Evolutionary conservation across 2,888 invertebrate genomes (phyloP).

Genomic region (Noctua janthina): DNA sequence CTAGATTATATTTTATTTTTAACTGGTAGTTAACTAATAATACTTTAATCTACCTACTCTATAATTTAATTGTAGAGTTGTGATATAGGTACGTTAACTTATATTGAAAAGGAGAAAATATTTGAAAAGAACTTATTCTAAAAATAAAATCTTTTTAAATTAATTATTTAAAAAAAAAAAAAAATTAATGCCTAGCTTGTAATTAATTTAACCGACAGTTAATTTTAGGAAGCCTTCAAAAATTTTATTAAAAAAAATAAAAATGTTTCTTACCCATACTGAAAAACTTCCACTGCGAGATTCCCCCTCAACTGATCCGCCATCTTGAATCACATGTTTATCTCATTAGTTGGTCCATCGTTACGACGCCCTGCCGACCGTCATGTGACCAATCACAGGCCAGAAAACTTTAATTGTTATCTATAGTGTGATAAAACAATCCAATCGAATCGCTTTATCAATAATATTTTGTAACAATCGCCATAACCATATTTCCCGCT

Average conservation of each 20-base stretch:
- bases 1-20: background rate
- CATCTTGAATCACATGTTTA: conserved; percentile 89
- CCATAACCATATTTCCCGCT: conserved; percentile 69
- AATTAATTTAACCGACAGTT: background rate
- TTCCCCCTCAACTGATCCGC: conserved; percentile 81
- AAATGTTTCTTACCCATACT: conserved; percentile 76
- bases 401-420: conserved; percentile 73
- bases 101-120: background rate
- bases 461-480: conserved; percentile 52
- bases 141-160: no score
- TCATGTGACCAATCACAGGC: conserved; percentile 87
- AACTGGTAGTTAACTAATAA: background rate
- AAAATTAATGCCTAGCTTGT: no score
- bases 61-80: background rate
- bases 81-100: background rate
- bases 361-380: conserved; percentile 74
- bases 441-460: conserved; percentile 70
- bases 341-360: conserved; percentile 77
- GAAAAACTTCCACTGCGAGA: conserved; percentile 69
- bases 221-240: background rate
- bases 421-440: conserved; percentile 69
- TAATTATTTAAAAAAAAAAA: no score
- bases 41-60: no score
- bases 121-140: background rate
- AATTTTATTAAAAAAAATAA: conserved; percentile 27